Base-by-base conservation (phyloP, 2,113 vertebrate genomes). In the Amphiprion ocellaris region DNA sequence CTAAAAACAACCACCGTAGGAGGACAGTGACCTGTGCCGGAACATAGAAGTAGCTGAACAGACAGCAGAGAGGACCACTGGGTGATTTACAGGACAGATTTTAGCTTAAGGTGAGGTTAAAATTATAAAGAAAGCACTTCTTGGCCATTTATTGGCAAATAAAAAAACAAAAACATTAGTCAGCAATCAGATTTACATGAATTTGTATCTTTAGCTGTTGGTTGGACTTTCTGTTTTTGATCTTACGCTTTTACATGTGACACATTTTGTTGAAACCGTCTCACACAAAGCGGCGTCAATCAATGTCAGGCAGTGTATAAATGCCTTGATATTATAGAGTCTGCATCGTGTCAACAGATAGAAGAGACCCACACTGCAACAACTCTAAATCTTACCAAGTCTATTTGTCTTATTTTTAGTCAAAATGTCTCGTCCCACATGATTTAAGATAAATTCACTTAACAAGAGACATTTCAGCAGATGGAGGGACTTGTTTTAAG, bases 11-110 rank as follows among this genome's bases (percentile, higher is more conserved):
- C 71, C 47, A 50, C 55, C 24, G 15, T 17, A 74, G 23, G 37
- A 60, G 23, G 44, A 55, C 28, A 33, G 55, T 50, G 26, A 73
- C 47, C 49, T 55, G 26, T n/a, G 41, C 49, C 65, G 50, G 41
- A 56, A 19, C 7, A 12, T 12, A 44, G 3, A 2, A 44, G 41
- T 12, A 44, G 41, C 17, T 50, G 49, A 50, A 19, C 17, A 50
- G 47, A 50, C 5, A 19, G 4, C 1, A 8, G 49, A 50, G 49
- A 19, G 7, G 19, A 50, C 8, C 49, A n/a, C 1, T 19, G 17
- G 47, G 15, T 17, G 49, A 50, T 1, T 15, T 15, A 15, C 41
- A 44, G 41, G 12, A 1, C 12, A 70, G 24, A 21, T 30, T 28
- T 44, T 44, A 44, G 41, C 11, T 44, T 15, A 44, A 1, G 28